These are phyloP conservation scores for Desmophyllum pertusum DNA, from an alignment of 92 coral and sea anemone genomes.

Conservation along the genomic window DNA sequence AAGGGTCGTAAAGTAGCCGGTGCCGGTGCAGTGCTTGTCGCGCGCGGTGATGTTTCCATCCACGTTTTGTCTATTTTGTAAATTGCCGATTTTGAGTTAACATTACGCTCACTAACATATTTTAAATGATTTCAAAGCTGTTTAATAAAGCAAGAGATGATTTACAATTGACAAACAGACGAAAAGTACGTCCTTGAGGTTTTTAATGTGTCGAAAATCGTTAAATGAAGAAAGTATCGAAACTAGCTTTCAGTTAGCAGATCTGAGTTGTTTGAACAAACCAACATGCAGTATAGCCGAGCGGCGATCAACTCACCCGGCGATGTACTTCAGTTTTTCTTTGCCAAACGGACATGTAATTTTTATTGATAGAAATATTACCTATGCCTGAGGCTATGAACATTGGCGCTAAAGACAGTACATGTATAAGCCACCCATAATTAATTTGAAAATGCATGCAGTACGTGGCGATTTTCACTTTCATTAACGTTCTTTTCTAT, in stretches of 20 bases:
- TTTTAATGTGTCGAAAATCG: not conserved
- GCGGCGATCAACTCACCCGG: no score
- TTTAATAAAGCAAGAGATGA: conserved; percentile 12
- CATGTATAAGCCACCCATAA: not conserved
- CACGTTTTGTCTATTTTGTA: not conserved
- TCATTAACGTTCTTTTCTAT: not conserved
- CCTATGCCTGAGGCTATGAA: conserved; percentile 19
- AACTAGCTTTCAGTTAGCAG: not conserved
- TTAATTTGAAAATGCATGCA: not conserved
- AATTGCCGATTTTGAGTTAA: not conserved
- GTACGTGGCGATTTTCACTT: not conserved
- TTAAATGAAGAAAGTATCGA: not conserved
- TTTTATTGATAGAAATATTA: conserved; percentile 3
- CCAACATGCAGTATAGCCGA: no score
- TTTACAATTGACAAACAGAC: conserved; percentile 1
- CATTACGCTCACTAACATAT: not conserved
- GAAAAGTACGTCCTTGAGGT: not conserved
- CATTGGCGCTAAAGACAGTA: not conserved
- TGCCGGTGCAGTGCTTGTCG: not conserved
- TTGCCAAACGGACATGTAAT: not conserved
- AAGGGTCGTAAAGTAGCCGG: no score
- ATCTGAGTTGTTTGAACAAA: no score
- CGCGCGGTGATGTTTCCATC: not conserved
- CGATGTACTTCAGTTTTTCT: not conserved
- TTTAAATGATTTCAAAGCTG: conserved; percentile 9